Evolutionary conservation across 1,140 invertebrate species (phyloP), one percentile per base, ranked within the genome.

Genomic region (Carcinoscorpius rotundicauda): DNA sequence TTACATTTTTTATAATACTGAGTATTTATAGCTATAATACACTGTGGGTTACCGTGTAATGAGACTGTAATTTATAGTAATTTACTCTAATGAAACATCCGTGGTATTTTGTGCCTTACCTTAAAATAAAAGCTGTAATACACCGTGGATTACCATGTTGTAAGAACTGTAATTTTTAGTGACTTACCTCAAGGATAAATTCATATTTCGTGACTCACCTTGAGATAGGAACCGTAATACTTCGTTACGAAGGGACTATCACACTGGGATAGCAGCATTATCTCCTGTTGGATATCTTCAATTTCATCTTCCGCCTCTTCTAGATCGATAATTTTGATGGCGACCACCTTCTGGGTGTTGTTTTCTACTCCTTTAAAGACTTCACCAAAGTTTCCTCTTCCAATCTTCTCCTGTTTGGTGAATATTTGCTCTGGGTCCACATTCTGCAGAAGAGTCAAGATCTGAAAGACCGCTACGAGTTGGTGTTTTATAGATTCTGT

Each of bases 241-340:
- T 98, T 98, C 73, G 97, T 99, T 76, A 99, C 96, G 80, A 87
- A 98, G 4, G 93, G 92, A 74, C 92, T 96, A 81, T 99, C 97
- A 81, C 97, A 99, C 78, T 99, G 96, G 69, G 93, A 97, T 73
- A 99, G 82, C 60, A 73, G 71, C 71, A 98, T 98, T 75, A 99
- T 99, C 80, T 99, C 97, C 80, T 99, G 96, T 78, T 99, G 96
- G 73, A 99, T 99, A 76, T 99, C 97, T 79, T 99, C 97, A 76
- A 99, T 99, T 80, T 99, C 97, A 90, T 99, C 97, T 83, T 99
- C 96, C 53, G 96, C 97, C 78, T 99, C 95, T 78, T 99, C 97
- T 68, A 99, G 82, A 79, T 99, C 97, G 66, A 98, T 97, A 68
- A 98, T 98, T 80, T 99, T 99, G 72, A 99, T 99, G 73, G 97